Conservation (phyloP, 2,797 vertebrate species). For the Saxicola maurus region DNA sequence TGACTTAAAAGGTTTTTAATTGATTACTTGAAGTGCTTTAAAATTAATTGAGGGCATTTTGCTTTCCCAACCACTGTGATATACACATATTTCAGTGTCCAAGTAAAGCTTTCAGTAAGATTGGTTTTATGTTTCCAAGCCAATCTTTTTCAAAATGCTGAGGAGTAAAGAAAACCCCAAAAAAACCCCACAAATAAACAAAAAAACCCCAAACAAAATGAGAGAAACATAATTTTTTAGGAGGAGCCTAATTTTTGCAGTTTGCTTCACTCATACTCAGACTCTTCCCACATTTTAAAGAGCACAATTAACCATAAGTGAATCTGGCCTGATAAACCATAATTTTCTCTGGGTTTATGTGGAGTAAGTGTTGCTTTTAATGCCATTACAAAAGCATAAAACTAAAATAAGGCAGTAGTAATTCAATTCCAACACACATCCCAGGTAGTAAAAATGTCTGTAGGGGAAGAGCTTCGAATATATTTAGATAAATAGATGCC, state of each 20-base stretch:
- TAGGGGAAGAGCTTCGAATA: not conserved
- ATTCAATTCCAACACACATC: not conserved
- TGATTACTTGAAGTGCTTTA: not conserved
- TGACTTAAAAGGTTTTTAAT: not conserved
- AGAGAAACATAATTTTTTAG: not conserved
- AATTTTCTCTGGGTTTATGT: not conserved
- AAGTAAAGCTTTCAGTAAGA: not conserved
- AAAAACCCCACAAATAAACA: not conserved
- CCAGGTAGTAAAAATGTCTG: not conserved
- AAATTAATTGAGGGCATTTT: not conserved
- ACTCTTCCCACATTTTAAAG: not conserved
- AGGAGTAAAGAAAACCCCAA: no score
- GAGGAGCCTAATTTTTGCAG: not conserved
- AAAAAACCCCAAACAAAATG: not conserved
- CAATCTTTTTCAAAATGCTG: not conserved
- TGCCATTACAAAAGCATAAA: slow-evolving; percentile 6
- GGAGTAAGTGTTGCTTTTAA: not conserved
- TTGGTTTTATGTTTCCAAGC: not conserved
- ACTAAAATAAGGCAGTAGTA: not conserved
- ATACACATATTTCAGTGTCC: not conserved
- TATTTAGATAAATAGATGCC: slow-evolving; percentile 16
- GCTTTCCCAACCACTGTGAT: not conserved
- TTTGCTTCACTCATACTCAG: not conserved
- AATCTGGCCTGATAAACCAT: not conserved
- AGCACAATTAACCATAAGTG: not conserved